Conservation (phyloP, 1,140 invertebrate genomes). For the Tetramorium simillimum region DNA sequence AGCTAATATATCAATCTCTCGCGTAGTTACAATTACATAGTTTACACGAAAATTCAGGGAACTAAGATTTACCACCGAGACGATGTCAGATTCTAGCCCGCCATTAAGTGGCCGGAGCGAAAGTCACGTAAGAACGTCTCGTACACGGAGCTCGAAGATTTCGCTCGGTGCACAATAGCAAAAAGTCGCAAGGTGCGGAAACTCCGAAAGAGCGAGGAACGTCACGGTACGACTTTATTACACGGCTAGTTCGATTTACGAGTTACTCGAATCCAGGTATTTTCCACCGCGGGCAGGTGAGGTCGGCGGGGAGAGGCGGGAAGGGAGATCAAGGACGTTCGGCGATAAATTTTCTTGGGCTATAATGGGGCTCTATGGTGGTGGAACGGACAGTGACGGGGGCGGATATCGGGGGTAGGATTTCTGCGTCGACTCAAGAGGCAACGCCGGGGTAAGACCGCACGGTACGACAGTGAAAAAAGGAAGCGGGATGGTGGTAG, state of each 20-base stretch:
- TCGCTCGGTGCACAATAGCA: constrained; percentile 24
- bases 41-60: neutral
- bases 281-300: constrained; percentile 23
- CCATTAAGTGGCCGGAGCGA: neutral
- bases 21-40: neutral
- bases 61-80: constrained; percentile 23
- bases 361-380: constrained; percentile 50
- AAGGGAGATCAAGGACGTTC: constrained; percentile 43
- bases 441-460: constrained; percentile 1
- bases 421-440: constrained; percentile 54
- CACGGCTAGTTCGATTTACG: constrained; percentile 58
- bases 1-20: neutral
- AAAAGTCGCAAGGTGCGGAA: constrained; percentile 45
- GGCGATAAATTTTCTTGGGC: constrained; percentile 52
- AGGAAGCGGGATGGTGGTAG: neutral
- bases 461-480: neutral
- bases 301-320: neutral
- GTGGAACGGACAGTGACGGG: constrained; percentile 50
- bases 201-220: constrained; percentile 18
- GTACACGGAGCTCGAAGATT: constrained; percentile 12
- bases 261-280: constrained; percentile 58
- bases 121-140: constrained; percentile 20
- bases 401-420: constrained; percentile 45
- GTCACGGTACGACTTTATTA: constrained; percentile 56
- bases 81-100: constrained; percentile 10